Evolutionary conservation across 1,140 invertebrate species (phyloP).

Genomic region (Magallana ariakensis): DNA sequence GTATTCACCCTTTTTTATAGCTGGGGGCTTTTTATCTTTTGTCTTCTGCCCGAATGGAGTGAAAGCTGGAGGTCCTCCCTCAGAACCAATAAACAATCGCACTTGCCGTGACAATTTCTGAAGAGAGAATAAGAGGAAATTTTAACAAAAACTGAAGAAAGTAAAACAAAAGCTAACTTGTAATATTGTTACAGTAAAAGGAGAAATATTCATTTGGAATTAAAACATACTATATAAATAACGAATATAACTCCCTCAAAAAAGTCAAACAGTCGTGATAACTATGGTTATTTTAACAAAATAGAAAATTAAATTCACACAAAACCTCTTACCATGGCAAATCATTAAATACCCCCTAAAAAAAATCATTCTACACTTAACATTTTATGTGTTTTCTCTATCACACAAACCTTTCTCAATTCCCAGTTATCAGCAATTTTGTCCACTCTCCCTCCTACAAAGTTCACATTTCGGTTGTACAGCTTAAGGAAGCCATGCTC

Average conservation of each 20-base stretch:
- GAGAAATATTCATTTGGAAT: no score
- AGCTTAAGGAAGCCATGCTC: constrained; percentile 88
- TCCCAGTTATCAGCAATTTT: constrained; percentile 94
- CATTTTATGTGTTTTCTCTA: not conserved
- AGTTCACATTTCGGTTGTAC: constrained; percentile 83
- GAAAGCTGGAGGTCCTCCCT: constrained; percentile 92
- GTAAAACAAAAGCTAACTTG: not conserved
- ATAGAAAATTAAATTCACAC: no score
- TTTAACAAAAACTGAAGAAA: no score
- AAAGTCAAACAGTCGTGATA: no score
- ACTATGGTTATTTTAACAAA: no score
- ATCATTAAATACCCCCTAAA: no score
- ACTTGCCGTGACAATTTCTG: constrained; percentile 87
- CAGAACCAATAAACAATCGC: constrained; percentile 77
- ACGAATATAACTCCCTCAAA: no score
- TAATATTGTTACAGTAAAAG: not conserved
- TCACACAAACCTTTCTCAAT: constrained; percentile 84
- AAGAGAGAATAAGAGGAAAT: constrained; percentile 6
- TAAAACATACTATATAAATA: no score
- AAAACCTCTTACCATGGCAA: no score
- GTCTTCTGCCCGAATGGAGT: constrained; percentile 92
- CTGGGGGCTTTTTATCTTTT: constrained; percentile 30
- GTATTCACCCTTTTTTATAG: constrained; percentile 41
- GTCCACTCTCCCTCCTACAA: constrained; percentile 90
- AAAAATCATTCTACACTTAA: not conserved